Conservation (phyloP, 2,888 invertebrate species). For the Lycophotia porphyrea region DNA sequence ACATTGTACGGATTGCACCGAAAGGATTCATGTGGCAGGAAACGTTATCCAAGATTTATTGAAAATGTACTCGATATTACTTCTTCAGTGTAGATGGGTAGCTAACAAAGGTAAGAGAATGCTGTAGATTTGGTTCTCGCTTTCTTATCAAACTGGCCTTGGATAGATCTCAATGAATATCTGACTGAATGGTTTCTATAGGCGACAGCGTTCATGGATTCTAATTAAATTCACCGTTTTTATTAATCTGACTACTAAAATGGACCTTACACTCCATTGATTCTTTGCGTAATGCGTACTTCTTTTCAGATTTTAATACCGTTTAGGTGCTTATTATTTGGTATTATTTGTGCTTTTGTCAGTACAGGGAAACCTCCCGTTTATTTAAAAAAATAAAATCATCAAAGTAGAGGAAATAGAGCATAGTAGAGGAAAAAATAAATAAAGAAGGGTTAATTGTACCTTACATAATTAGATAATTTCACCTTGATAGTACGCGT, state of each 20-base stretch:
- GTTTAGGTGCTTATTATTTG: background rate
- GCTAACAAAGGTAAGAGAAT: background rate
- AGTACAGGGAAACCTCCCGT: background rate
- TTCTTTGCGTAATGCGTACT: background rate
- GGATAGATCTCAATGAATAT: background rate
- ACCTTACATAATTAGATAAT: background rate
- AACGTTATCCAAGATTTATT: background rate
- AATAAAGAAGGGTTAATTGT: background rate
- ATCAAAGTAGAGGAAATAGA: background rate
- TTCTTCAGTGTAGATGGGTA: background rate
- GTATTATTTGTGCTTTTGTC: no score
- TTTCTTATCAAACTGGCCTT: conserved; percentile 13
- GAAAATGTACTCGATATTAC: conserved; percentile 6
- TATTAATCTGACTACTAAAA: background rate
- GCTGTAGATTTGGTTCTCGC: background rate
- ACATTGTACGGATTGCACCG: conserved; percentile 3
- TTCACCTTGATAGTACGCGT: background rate
- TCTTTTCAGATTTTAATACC: background rate
- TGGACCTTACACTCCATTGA: background rate
- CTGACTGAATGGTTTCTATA: background rate
- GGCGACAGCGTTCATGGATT: background rate
- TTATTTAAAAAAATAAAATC: background rate
- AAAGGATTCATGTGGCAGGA: conserved; percentile 20
- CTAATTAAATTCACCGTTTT: background rate
- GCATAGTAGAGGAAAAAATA: background rate